Evolutionary conservation across 92 coral and sea anemone species (phyloP).

Genomic region (Phenganax stokvisi): DNA sequence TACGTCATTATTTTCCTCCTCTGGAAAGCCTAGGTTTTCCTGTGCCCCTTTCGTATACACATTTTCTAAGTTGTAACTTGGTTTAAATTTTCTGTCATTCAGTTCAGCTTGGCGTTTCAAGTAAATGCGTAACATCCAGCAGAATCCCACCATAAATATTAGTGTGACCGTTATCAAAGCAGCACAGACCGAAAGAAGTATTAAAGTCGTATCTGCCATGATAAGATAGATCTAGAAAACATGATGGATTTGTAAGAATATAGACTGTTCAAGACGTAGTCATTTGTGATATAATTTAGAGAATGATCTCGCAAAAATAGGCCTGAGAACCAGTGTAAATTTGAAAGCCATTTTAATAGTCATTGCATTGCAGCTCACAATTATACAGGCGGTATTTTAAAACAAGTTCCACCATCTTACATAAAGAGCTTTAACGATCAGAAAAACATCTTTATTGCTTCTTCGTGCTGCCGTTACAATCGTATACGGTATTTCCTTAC

Average conservation of each 20-base stretch:
- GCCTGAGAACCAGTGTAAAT: too few relatives aligned
- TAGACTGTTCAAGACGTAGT: not conserved
- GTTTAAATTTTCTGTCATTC: not conserved
- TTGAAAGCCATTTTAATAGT: too few relatives aligned
- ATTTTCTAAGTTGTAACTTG: not conserved
- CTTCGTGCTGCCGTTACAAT: too few relatives aligned
- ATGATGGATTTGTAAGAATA: not conserved
- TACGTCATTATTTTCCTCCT: not conserved
- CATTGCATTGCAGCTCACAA: too few relatives aligned
- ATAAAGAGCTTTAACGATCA: too few relatives aligned
- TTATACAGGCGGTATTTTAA: too few relatives aligned
- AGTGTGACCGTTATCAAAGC: not conserved
- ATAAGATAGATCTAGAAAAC: not conserved
- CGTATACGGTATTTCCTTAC: too few relatives aligned
- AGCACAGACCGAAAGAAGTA: conserved; percentile 1
- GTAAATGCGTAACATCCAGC: conserved; percentile 6
- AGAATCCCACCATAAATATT: conserved; percentile 7
- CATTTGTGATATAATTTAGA: too few relatives aligned
- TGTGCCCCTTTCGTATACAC: not conserved
- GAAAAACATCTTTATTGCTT: too few relatives aligned
- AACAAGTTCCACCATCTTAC: too few relatives aligned
- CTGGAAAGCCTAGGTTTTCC: not conserved
- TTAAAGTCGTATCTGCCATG: not conserved
- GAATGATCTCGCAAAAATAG: too few relatives aligned
- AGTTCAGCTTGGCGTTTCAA: not conserved